Conservation (phyloP, 1,140 invertebrate genomes). For the Sitobion miscanthi region DNA sequence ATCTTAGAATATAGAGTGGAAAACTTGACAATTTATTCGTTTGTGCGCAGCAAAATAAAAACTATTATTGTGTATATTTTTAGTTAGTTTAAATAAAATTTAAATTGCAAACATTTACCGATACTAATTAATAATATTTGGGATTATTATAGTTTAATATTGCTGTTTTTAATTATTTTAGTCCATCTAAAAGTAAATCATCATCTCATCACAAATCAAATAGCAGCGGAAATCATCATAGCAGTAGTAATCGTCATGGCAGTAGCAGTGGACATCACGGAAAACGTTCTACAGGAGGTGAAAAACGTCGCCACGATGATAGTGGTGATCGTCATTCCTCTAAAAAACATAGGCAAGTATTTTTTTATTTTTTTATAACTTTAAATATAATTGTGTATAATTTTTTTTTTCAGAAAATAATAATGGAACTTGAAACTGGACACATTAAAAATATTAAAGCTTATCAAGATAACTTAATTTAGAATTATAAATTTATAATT, state of each 20-base stretch:
- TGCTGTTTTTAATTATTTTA: not conserved
- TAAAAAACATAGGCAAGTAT: conserved; percentile 36
- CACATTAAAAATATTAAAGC: not conserved
- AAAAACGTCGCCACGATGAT: conserved; percentile 47
- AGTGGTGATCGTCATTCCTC: conserved; percentile 49
- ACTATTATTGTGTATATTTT: too few species aligned
- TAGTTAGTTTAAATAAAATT: too few species aligned
- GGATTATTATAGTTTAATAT: not conserved
- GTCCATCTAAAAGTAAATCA: conserved; percentile 54
- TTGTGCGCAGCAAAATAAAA: too few species aligned
- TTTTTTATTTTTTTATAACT: not conserved
- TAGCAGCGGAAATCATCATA: conserved; percentile 37
- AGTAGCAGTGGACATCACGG: not conserved
- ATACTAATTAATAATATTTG: not conserved
- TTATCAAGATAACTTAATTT: not conserved
- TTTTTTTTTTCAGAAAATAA: conserved; percentile 43
- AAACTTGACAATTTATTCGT: too few species aligned
- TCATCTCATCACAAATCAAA: conserved; percentile 44
- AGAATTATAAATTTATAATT: not conserved
- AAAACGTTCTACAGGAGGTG: conserved; percentile 38
- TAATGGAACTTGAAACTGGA: not conserved
- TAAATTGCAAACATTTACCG: not conserved
- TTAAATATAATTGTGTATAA: not conserved
- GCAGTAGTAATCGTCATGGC: conserved; percentile 13
- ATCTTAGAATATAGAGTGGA: too few species aligned